phyloP scores from a whole-genome alignment of 2,797 vertebrate genomes.

The Pteronotus mesoamericanus region DNA sequence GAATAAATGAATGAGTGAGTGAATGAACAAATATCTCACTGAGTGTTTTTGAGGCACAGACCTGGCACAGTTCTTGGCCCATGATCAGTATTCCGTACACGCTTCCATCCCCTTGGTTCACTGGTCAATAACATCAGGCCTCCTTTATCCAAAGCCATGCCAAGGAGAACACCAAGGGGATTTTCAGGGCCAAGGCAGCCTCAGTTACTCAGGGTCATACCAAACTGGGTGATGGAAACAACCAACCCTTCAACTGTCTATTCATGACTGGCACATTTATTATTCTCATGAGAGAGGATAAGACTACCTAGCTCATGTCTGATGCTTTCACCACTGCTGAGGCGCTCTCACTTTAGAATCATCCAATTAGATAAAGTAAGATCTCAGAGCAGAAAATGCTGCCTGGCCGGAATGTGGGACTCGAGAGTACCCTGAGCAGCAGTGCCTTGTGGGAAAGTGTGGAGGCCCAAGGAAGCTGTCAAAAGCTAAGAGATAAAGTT shows the following conservation, averaged over 20 bases:
- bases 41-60: not conserved
- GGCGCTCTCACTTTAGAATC: not conserved
- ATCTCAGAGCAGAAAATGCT: not conserved
- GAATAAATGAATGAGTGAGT: not conserved
- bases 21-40: not conserved
- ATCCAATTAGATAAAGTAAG: not conserved
- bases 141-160: not conserved
- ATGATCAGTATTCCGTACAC: not conserved
- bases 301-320: not conserved
- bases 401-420: rapidly evolving
- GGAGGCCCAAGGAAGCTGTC: not conserved
- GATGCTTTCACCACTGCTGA: not conserved
- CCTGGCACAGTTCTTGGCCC: not conserved
- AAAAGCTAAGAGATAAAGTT: not conserved
- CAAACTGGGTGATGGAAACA: not conserved
- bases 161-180: not conserved
- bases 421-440: not conserved
- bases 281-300: not conserved
- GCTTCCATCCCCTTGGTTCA: not conserved
- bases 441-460: not conserved
- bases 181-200: not conserved
- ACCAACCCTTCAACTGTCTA: not conserved
- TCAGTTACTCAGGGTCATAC: not conserved
- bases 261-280: not conserved
- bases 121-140: not conserved